Conservation (phyloP, 2,797 vertebrate genomes). For the Aplochiton taeniatus region DNA sequence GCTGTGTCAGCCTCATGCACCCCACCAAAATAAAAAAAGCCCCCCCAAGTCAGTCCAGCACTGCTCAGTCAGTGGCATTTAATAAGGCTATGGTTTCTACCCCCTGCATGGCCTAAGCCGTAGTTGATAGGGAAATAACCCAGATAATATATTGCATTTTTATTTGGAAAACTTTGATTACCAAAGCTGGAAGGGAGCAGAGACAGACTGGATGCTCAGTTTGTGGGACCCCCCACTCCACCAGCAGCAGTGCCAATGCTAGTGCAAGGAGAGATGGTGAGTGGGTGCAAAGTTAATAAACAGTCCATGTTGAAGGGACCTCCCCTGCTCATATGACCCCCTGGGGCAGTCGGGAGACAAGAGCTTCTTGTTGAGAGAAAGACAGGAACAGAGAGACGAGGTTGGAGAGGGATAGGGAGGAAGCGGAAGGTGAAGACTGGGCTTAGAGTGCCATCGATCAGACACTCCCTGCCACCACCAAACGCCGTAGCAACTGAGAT, state of each 20-base stretch:
- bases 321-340: conserved; percentile 41
- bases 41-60: background rate
- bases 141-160: conserved; percentile 17
- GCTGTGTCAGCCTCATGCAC: conserved; percentile 35
- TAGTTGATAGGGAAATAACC: conserved; percentile 19
- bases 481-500: conserved; percentile 51
- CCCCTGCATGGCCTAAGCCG: conserved; percentile 1
- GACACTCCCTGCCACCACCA: conserved; percentile 26
- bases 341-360: conserved; percentile 38
- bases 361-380: conserved; percentile 46
- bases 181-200: conserved; percentile 5
- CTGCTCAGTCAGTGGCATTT: conserved; percentile 1
- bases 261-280: conserved; percentile 11
- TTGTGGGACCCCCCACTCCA: background rate
- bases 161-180: conserved; percentile 19
- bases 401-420: background rate
- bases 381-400: background rate
- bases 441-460: background rate
- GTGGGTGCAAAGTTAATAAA: conserved; percentile 44
- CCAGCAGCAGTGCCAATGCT: conserved; percentile 20
- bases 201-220: background rate
- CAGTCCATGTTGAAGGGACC: conserved; percentile 18
- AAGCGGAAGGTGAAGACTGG: background rate
- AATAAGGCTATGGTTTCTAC: background rate
- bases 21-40: conserved; percentile 22